A percentile compares a stretch with the other conserved stretches of the same genome.
Conservation (phyloP, 92 coral and sea anemone genomes). For the Diadumene lineata region DNA sequence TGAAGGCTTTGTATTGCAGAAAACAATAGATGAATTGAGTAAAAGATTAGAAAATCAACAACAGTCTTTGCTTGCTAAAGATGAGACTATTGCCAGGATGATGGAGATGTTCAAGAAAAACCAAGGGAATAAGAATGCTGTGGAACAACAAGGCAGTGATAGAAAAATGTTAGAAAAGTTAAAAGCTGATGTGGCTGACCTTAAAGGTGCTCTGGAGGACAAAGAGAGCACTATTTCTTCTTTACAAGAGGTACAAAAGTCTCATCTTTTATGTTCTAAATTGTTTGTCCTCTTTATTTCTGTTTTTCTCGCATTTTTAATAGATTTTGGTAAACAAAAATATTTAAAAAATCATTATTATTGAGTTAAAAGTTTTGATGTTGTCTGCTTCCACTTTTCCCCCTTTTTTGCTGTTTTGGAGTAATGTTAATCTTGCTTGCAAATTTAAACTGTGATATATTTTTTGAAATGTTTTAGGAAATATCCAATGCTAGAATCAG, state of each 20-base stretch:
- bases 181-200: conserved; percentile 54
- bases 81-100: conserved; percentile 74
- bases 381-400: too few relatives aligned
- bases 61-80: conserved; percentile 73
- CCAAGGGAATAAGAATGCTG: conserved; percentile 53
- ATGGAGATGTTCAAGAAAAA: conserved; percentile 86
- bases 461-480: conserved; percentile 41
- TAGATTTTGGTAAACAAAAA: too few relatives aligned
- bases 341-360: too few relatives aligned
- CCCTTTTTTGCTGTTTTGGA: too few relatives aligned
- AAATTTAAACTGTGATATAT: too few relatives aligned
- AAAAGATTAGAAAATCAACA: conserved; percentile 72
- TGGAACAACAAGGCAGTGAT: conserved; percentile 54
- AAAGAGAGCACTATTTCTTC: conserved; percentile 66
- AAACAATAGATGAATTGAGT: conserved; percentile 80
- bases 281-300: too few relatives aligned
- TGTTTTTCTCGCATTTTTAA: too few relatives aligned
- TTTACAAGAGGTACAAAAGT: conserved; percentile 63
- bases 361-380: too few relatives aligned
- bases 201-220: conserved; percentile 64
- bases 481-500: conserved; percentile 63
- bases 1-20: conserved; percentile 78
- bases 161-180: conserved; percentile 70
- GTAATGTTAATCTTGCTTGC: too few relatives aligned
- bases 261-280: too few relatives aligned